Percentiles rank a stretch among this genome's conserved stretches.
These are phyloP conservation scores for Triops longicaudatus DNA, from an alignment of 1,140 invertebrate species.

Conservation along the genomic window DNA sequence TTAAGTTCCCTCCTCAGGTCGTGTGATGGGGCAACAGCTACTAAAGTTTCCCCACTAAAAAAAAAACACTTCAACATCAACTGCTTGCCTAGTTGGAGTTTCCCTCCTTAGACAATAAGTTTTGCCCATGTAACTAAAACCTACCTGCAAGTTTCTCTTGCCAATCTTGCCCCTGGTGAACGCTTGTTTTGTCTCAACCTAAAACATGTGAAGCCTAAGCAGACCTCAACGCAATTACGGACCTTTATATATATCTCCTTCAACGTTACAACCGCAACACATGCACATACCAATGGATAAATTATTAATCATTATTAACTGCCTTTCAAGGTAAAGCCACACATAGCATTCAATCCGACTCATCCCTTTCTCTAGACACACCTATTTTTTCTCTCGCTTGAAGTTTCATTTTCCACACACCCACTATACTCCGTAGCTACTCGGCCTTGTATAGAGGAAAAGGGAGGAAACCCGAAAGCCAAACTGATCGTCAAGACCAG, in stretches of 20 bases:
- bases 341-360: no score
- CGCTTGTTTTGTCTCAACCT: conserved; percentile 2
- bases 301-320: neutral
- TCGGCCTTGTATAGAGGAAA: no score
- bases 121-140: neutral
- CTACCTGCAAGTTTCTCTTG: neutral
- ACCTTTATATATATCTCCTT: neutral
- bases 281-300: neutral
- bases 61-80: neutral
- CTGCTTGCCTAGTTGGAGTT: neutral
- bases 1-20: no score
- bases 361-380: no score
- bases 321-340: neutral
- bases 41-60: neutral
- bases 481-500: no score
- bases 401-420: no score
- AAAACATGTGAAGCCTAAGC: neutral
- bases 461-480: no score
- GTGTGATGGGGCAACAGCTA: no score
- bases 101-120: neutral
- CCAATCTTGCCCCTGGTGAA: neutral
- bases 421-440: no score
- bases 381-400: no score
- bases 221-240: neutral
- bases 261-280: neutral